Evolutionary conservation across 2,888 invertebrate species (phyloP).

Genomic region (Campaea margaritaria): DNA sequence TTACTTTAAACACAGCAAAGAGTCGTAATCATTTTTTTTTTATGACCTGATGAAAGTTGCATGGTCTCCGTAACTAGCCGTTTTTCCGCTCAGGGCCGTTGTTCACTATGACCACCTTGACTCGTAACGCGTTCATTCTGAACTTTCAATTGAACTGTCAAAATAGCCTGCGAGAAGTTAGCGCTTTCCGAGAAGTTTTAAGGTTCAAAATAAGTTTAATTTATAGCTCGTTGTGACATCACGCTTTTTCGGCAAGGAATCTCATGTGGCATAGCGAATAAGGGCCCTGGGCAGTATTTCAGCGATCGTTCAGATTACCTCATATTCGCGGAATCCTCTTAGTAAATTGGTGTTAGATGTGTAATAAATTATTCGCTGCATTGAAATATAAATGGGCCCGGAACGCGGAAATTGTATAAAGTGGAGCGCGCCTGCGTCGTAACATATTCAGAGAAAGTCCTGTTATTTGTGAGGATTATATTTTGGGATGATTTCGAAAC

Average conservation of each 20-base stretch:
- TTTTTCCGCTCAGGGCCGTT: neutral
- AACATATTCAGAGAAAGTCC: constrained; percentile 52
- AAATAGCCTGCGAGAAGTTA: too few relatives aligned
- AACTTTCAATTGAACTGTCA: too few relatives aligned
- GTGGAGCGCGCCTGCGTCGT: constrained; percentile 51
- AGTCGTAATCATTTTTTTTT: constrained; percentile 14
- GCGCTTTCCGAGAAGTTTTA: too few relatives aligned
- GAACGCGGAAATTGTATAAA: constrained; percentile 59
- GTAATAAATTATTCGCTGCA: constrained; percentile 24
- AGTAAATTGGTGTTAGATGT: constrained; percentile 23
- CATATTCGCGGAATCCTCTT: constrained; percentile 23
- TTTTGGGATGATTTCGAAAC: constrained; percentile 40
- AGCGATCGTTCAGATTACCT: constrained; percentile 8
- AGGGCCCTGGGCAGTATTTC: neutral
- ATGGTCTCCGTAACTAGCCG: constrained; percentile 7
- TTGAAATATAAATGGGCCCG: constrained; percentile 36
- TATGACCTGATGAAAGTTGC: constrained; percentile 7
- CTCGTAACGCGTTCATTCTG: too few relatives aligned
- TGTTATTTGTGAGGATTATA: constrained; percentile 35
- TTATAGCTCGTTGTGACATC: too few relatives aligned
- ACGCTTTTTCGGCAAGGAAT: too few relatives aligned
- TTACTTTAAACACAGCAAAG: constrained; percentile 12
- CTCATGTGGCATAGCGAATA: too few relatives aligned
- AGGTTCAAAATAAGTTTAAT: too few relatives aligned
- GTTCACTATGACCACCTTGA: too few relatives aligned